Base-by-base conservation (phyloP, 1,140 invertebrate species). In the Oryctes rhinoceros region DNA sequence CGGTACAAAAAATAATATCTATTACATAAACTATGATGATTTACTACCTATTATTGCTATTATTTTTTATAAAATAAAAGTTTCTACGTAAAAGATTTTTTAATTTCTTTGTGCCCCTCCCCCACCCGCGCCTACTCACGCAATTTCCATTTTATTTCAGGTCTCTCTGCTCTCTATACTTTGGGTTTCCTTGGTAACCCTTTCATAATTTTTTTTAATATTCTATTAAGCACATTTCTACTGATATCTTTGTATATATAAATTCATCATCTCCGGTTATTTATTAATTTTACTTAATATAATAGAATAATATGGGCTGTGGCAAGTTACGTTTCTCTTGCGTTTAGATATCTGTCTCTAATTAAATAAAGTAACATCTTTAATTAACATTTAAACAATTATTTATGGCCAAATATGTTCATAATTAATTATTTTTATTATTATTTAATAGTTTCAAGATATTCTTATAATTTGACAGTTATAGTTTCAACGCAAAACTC, bases 11-110 rank as follows among this genome's bases (percentile, higher is more conserved):
- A 53, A 11, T n/a, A 71, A 71, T 71, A 71, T 39, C 65, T 71
- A 5, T 71, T 20, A 71, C 39, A 39, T 39, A 6, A 35, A 71
- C 18, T n/a, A 59, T 59, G 53, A 59, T 15, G 15, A 59, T 59
- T 59, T n/a, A n/a, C n/a, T n/a, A n/a, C n/a, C n/a, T n/a, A n/a
- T 67, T 67, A 71, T 71, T 30, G 35, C 65, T 71, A 24, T 37
- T 71, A 71, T 71, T 71, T 71, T 71, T 71, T 71, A 71, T 71
- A 71, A 71, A 71, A 59, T 59, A 35, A 71, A 71, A 71, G 20
- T 71, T 71, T 71, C 65, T 71, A 71, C 65, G 9, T 71, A 71
- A 30, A 71, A 71, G 5, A 3, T 35, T 6, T 71, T 35, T 71
- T 71, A 67, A 67, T 67, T 71, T 35, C 9, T 30, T 71, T 71